Evolutionary conservation across 2,797 vertebrate species (phyloP).

Genomic region (Sebastes iracundus): DNA sequence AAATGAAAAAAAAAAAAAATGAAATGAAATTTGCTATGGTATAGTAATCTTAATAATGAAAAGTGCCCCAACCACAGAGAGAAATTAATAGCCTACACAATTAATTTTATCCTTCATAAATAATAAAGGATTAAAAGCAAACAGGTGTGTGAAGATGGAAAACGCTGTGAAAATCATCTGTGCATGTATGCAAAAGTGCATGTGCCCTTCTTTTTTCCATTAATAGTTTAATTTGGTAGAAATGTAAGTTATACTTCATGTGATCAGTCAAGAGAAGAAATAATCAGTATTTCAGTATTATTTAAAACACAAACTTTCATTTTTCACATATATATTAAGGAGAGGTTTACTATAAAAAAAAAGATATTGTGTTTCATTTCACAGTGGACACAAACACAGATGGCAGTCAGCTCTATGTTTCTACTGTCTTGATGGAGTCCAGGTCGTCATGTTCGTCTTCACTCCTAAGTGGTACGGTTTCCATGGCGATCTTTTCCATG

Average conservation of each 20-base stretch:
- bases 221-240: background rate
- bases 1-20: no score
- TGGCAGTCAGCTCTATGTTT: slow-evolving; percentile 44
- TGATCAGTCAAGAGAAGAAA: slow-evolving; percentile 2
- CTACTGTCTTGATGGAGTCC: slow-evolving; percentile 39
- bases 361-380: slow-evolving; percentile 11
- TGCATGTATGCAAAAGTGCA: slow-evolving; percentile 6
- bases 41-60: slow-evolving; percentile 12
- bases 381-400: background rate
- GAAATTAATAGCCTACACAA: slow-evolving; percentile 4
- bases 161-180: background rate
- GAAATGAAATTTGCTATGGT: background rate
- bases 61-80: slow-evolving; percentile 17
- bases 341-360: background rate
- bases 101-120: slow-evolving; percentile 12
- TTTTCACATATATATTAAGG: background rate
- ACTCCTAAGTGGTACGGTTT: slow-evolving; percentile 36
- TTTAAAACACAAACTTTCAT: background rate
- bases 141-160: background rate
- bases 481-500: slow-evolving; percentile 81
- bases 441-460: slow-evolving; percentile 52
- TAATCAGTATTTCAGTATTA: background rate
- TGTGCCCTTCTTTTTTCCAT: background rate
- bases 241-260: slow-evolving; percentile 3
- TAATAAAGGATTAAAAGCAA: slow-evolving; percentile 68